A percentile compares a stretch with the other conserved stretches of the same genome.
Conservation (phyloP, 2,797 vertebrate species). For the Coregonus sp. region DNA sequence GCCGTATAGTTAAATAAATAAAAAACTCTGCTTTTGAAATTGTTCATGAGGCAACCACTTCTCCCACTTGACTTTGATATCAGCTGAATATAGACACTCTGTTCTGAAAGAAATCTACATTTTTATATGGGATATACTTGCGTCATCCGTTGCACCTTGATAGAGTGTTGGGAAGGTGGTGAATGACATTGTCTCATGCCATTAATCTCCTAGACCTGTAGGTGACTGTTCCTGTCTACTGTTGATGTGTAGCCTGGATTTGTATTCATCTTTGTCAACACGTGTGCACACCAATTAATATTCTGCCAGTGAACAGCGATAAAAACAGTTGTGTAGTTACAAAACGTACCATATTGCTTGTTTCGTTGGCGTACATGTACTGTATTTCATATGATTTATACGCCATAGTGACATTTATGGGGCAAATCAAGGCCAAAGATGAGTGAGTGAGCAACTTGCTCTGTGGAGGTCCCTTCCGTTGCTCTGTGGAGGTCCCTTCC, state of each 20-base stretch:
- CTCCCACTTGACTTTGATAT: conserved; percentile 19
- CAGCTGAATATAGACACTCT: neutral
- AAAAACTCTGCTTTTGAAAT: conserved; percentile 39
- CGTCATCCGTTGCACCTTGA: neutral
- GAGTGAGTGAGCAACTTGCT: neutral
- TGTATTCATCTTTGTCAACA: neutral
- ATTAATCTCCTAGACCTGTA: too few species aligned
- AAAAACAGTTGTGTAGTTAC: neutral
- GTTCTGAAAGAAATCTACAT: neutral
- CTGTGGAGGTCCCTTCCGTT: neutral
- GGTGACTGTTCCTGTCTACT: neutral
- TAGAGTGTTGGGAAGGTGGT: neutral
- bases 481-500: too few species aligned
- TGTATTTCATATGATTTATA: neutral
- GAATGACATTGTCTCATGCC: neutral
- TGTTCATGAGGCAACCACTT: conserved; percentile 49
- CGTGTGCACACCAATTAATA: neutral
- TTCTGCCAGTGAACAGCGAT: neutral
- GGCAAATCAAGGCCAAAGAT: neutral
- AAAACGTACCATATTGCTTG: neutral
- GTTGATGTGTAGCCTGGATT: neutral
- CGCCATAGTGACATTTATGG: neutral
- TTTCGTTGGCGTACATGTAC: neutral
- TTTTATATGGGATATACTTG: neutral
- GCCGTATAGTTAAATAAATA: conserved; percentile 3